These are phyloP conservation scores for Danio choprae DNA, from an alignment of 2,797 vertebrate genomes.

Conservation along the genomic window DNA sequence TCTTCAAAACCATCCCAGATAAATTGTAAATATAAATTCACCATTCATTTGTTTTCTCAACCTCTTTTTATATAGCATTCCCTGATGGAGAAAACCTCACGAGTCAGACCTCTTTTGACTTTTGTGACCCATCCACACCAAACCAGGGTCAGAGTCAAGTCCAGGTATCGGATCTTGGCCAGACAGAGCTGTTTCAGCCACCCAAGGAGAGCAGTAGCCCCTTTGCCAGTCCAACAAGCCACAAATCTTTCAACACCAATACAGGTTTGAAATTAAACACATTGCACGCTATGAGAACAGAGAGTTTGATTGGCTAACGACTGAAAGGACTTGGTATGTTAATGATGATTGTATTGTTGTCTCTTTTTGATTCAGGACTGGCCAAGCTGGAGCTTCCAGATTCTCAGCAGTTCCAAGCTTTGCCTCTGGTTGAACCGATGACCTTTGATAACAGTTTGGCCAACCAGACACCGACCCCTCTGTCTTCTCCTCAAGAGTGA, in stretches of 20 bases:
- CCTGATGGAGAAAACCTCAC: constrained; percentile 76
- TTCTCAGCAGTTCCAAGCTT: constrained; percentile 84
- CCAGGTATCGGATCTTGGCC: constrained; percentile 62
- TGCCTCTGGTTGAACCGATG: constrained; percentile 81
- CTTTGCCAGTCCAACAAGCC: constrained; percentile 75
- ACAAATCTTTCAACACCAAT: constrained; percentile 78
- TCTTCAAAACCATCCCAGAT: neutral
- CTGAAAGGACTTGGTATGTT: neutral
- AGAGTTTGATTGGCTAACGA: neutral
- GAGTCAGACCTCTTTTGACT: constrained; percentile 81
- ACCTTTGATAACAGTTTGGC: constrained; percentile 81
- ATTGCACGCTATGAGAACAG: neutral
- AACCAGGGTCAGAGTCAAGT: constrained; percentile 64
- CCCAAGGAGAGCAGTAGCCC: constrained; percentile 79
- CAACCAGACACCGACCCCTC: constrained; percentile 73
- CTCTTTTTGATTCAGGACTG: constrained; percentile 74
- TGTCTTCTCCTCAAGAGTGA: constrained; percentile 90
- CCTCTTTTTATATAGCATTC: constrained; percentile 62
- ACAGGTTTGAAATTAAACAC: constrained; percentile 68
- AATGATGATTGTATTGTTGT: neutral
- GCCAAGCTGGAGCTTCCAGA: constrained; percentile 85
- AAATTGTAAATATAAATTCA: neutral
- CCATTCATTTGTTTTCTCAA: neutral
- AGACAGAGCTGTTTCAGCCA: constrained; percentile 76
- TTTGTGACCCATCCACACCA: constrained; percentile 82